Percentiles rank a stretch among this genome's conserved stretches.
Evolutionary conservation across 1,140 invertebrate genomes (phyloP).

Genomic region (Cotesia vestalis): DNA sequence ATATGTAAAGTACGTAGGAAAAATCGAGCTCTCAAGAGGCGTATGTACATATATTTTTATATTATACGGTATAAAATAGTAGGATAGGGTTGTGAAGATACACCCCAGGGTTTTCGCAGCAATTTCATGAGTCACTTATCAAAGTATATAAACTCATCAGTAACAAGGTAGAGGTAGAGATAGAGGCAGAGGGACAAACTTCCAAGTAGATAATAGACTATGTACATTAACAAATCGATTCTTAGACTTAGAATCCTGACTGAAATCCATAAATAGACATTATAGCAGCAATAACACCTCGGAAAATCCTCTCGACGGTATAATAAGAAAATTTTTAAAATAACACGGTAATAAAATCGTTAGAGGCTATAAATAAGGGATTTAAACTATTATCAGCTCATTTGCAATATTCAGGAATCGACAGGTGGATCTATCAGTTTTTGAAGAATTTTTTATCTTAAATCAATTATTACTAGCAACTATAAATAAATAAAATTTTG

Average conservation of each 20-base stretch:
- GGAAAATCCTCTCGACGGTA: too few relatives aligned
- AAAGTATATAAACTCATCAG: conserved; percentile 16
- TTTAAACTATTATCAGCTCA: conserved; percentile 1
- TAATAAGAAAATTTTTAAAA: too few relatives aligned
- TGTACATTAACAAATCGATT: too few relatives aligned
- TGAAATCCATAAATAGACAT: neutral
- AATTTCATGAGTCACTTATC: conserved; percentile 37
- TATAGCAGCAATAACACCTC: too few relatives aligned
- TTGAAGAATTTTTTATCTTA: neutral
- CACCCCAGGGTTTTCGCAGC: neutral
- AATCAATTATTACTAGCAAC: too few relatives aligned
- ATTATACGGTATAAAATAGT: too few relatives aligned
- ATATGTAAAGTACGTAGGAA: too few relatives aligned
- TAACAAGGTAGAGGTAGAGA: neutral
- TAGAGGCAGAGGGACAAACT: neutral
- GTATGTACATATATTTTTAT: too few relatives aligned
- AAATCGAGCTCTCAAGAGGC: too few relatives aligned
- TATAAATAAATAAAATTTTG: too few relatives aligned
- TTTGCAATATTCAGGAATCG: neutral
- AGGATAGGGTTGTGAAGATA: neutral
- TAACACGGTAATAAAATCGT: conserved; percentile 14
- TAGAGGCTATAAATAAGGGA: neutral
- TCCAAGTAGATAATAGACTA: too few relatives aligned
- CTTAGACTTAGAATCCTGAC: neutral
- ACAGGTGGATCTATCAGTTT: conserved; percentile 18